phyloP scores from a whole-genome alignment of 2,797 vertebrate genomes.

The Eulemur coronatus region DNA sequence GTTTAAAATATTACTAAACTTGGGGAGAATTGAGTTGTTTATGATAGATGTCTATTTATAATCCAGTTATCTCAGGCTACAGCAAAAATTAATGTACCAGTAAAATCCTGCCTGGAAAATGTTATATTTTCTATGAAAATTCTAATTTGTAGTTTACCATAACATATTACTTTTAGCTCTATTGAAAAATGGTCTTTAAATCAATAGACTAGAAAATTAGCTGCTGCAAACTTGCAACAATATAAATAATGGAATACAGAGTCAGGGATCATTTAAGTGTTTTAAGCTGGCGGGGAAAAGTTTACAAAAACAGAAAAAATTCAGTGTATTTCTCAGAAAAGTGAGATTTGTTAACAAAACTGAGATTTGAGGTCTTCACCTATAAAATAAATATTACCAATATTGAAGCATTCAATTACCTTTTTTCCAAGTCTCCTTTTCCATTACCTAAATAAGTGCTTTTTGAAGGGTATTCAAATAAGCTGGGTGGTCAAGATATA shows the following conservation, averaged over 20 bases:
- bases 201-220: conserved; percentile 20
- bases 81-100: not conserved
- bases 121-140: not conserved
- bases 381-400: not conserved
- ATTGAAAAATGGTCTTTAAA: not conserved
- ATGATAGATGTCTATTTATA: conserved; percentile 30
- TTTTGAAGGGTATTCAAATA: not conserved
- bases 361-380: not conserved
- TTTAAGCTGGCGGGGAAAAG: not conserved
- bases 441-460: not conserved
- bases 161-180: conserved; percentile 20
- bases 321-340: not conserved
- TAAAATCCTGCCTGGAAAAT: conserved; percentile 18
- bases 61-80: conserved; percentile 45
- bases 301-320: not conserved
- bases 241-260: not conserved
- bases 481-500: not conserved
- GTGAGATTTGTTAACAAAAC: not conserved
- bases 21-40: not conserved
- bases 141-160: conserved; percentile 16
- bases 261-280: not conserved
- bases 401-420: not conserved
- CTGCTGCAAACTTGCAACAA: not conserved
- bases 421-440: not conserved
- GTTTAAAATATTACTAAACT: not conserved